Evolutionary conservation across 2,113 vertebrate genomes (phyloP), one percentile per base, ranked within the genome.

Genomic region (Phyllostomus discolor): DNA sequence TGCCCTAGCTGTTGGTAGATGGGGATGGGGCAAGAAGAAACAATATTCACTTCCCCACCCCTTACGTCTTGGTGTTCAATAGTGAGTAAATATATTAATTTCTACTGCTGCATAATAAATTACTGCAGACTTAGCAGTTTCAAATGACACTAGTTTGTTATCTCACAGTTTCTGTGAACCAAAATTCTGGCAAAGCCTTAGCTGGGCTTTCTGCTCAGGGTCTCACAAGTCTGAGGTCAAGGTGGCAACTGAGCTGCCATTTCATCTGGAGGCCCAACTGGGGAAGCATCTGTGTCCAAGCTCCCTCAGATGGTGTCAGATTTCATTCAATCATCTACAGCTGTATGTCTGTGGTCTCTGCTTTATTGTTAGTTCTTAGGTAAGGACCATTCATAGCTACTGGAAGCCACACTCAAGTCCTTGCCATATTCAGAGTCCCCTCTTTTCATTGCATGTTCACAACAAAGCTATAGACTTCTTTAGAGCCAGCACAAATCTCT

Each of bases 1-100:
- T 43, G 33, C 10, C 20, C 22, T 70, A 41, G 31, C 20, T 78
- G 10, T 35, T 20, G 26, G 20, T 1, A 3, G 2, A 8, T 0
- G 26, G 59, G 59, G 59, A 2, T 62, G 26, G 2, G 19, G 2
- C 2, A 2, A 43, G 20, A 70, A 78, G 20, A 76, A 14, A 88
- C 64, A 73, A 26, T 14, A 7, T 22, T 2, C 4, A 33, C 15
- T 33, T 73, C 54, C 69, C 76, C 10, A n/a, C 7, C 5, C n/a
- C 26, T 80, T 4, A 24, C 31, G 4, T 35, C 64, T 52, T 75
- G 33, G 14, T 38, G 20, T 54, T 57, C 4, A 24, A 4, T 59
- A 14, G 38, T 38, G 24, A 15, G 9, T 48, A 52, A 26, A 22
- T 50, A 2, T 15, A 28, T 64, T 66, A 12, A 17, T 62, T 84